A percentile compares a stretch with the other conserved stretches of the same genome.
These are phyloP conservation scores for Alviniconcha marisindica DNA, from an alignment of 1,140 invertebrate genomes.

Conservation along the genomic window DNA sequence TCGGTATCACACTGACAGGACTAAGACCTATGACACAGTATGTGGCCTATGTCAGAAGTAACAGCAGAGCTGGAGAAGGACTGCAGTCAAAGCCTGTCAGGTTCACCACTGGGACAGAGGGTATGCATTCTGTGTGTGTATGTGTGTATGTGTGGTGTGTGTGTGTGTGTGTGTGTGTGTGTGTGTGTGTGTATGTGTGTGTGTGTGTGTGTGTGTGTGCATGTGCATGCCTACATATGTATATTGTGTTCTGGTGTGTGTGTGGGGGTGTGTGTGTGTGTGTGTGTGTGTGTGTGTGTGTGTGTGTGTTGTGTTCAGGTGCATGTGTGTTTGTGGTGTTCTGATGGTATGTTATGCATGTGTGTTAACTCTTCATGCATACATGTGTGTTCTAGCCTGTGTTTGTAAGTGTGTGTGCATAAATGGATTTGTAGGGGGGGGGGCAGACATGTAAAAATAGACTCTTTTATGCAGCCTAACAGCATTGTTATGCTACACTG, in stretches of 20 bases:
- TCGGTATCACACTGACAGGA: background rate
- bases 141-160: background rate
- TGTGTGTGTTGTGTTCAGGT: background rate
- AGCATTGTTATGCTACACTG: too few relatives aligned
- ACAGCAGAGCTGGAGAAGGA: background rate
- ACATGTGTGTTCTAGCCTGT: too few relatives aligned
- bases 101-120: background rate
- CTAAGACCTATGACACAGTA: background rate
- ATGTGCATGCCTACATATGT: background rate
- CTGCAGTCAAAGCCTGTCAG: background rate
- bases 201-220: background rate
- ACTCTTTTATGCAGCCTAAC: too few relatives aligned
- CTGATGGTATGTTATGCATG: background rate
- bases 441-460: too few relatives aligned
- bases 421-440: too few relatives aligned
- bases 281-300: background rate
- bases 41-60: background rate
- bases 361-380: background rate
- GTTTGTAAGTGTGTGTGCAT: too few relatives aligned
- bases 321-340: background rate
- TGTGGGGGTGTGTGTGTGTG: background rate
- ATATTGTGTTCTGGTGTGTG: background rate
- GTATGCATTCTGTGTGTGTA: background rate
- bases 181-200: background rate
- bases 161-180: background rate